phyloP scores from a whole-genome alignment of 2,113 vertebrate genomes.

The Clarias batrachus region DNA sequence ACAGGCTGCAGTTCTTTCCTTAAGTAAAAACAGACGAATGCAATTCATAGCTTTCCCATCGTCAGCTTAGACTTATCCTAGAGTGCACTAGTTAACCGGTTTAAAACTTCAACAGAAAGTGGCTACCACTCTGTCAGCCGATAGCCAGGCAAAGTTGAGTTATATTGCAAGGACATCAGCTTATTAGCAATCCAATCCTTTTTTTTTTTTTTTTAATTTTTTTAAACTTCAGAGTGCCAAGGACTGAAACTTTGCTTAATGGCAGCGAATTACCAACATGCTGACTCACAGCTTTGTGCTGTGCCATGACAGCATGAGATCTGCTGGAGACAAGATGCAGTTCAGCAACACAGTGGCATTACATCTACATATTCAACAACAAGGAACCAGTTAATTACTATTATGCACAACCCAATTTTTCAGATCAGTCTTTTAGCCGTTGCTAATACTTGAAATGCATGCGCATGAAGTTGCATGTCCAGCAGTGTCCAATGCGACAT shows the following conservation, averaged over 20 bases:
- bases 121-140: neutral
- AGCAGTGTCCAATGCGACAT: neutral
- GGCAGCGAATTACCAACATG: neutral
- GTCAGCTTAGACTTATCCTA: neutral
- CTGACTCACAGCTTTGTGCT: slow-evolving; percentile 42
- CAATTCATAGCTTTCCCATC: neutral
- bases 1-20: neutral
- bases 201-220: too few relatives aligned
- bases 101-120: neutral
- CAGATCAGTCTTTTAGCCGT: neutral
- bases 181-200: neutral
- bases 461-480: neutral
- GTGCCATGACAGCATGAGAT: neutral
- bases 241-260: neutral
- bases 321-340: neutral
- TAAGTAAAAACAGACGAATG: neutral
- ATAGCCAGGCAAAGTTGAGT: neutral
- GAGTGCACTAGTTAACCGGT: neutral
- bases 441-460: neutral
- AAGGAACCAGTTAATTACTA: neutral
- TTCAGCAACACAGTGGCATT: neutral
- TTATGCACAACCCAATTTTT: neutral
- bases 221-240: neutral
- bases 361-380: neutral
- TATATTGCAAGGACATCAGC: neutral